phyloP scores from a whole-genome alignment of 2,113 vertebrate genomes.

The Cyanistes caeruleus region DNA sequence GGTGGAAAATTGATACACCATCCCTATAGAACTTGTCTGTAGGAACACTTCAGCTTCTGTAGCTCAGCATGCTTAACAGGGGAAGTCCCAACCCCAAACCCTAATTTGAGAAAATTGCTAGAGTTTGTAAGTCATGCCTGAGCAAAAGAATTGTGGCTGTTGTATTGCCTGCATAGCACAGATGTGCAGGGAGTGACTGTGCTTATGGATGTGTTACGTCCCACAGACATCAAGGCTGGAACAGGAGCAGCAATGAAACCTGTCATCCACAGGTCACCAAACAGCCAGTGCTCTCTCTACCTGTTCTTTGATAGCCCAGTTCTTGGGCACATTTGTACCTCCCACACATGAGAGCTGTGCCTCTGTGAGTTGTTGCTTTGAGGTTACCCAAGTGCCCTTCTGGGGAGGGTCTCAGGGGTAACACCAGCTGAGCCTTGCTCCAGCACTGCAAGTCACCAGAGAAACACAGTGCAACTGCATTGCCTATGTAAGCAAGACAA shows the following conservation, averaged over 20 bases:
- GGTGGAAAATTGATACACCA: neutral
- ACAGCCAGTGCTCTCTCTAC: neutral
- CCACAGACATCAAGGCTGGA: neutral
- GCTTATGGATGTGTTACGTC: neutral
- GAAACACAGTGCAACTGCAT: accelerated
- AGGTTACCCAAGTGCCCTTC: too few relatives aligned
- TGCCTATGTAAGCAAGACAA: neutral
- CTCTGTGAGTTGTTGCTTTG: neutral
- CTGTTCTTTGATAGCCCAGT: neutral
- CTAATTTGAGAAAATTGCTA: neutral
- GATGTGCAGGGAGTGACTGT: neutral
- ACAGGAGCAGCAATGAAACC: neutral
- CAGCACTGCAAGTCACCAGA: neutral
- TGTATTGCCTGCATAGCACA: neutral
- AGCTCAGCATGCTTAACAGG: neutral
- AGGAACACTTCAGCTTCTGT: neutral
- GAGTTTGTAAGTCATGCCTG: neutral
- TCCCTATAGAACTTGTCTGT: neutral
- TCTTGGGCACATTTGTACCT: neutral
- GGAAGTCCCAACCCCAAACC: neutral
- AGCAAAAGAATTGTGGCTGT: neutral
- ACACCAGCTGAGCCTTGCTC: neutral
- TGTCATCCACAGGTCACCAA: neutral
- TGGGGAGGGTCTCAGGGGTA: neutral
- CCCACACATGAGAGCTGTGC: accelerated